phyloP scores from a whole-genome alignment of 2,113 vertebrate species.

The Carollia perspicillata region DNA sequence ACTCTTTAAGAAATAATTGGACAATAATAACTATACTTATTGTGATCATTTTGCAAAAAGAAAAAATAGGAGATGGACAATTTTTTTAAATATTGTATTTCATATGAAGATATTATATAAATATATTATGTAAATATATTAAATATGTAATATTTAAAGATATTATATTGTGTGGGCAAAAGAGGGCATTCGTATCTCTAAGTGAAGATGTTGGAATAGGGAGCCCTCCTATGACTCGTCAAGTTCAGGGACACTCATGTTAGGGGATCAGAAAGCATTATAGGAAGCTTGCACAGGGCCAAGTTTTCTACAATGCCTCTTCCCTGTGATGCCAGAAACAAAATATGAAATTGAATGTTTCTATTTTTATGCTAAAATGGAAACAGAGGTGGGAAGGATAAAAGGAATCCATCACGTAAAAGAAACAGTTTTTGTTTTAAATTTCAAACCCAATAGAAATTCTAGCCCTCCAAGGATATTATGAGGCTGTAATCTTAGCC shows the following conservation, averaged over 20 bases:
- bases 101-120: too few relatives aligned
- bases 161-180: too few relatives aligned
- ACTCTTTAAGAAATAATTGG: background rate
- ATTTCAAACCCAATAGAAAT: conserved; percentile 78
- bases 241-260: background rate
- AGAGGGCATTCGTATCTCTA: background rate
- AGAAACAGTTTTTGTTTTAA: conserved; percentile 72
- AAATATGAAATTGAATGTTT: conserved; percentile 68
- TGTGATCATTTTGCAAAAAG: background rate
- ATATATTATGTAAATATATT: too few relatives aligned
- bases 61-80: background rate
- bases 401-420: conserved; percentile 76
- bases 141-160: too few relatives aligned
- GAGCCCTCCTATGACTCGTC: background rate
- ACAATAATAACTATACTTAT: background rate
- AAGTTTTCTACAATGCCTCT: conserved; percentile 25
- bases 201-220: background rate
- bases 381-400: conserved; percentile 78
- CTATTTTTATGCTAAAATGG: conserved; percentile 81
- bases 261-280: conserved; percentile 12
- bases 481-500: conserved; percentile 73
- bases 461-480: conserved; percentile 68
- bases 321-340: conserved; percentile 68
- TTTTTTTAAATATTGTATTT: background rate
- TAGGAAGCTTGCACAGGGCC: conserved; percentile 1